Conservation (phyloP, 2,888 invertebrate genomes). For the Leptothorax acervorum region DNA sequence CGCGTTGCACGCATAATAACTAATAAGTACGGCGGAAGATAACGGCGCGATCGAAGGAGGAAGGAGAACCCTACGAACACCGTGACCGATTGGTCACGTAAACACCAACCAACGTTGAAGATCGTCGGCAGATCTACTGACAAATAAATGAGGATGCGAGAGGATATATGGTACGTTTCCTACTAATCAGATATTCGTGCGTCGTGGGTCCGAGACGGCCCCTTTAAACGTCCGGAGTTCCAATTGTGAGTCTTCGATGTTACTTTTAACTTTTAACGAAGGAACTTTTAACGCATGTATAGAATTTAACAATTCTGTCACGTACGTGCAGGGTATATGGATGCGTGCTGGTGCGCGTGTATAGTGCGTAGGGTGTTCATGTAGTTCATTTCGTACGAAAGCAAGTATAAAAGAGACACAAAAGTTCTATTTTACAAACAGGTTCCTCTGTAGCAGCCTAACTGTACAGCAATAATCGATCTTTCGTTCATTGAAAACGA, state of each 20-base stretch:
- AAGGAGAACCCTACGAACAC: conserved; percentile 18
- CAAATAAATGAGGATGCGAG: conserved; percentile 70
- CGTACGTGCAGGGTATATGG: conserved; percentile 43
- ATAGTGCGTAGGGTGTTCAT: not conserved
- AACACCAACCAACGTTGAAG: conserved; percentile 37
- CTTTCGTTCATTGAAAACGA: conserved; percentile 22
- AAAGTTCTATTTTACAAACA: conserved; percentile 1
- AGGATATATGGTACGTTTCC: conserved; percentile 75
- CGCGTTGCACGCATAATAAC: not conserved
- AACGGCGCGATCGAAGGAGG: conserved; percentile 29
- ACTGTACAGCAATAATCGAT: conserved; percentile 48
- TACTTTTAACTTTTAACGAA: conserved; percentile 44
- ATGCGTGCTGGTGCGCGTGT: not conserved
- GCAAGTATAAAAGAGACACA: conserved; percentile 4
- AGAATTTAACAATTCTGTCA: conserved; percentile 48
- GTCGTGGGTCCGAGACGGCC: conserved; percentile 16
- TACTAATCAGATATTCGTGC: conserved; percentile 73
- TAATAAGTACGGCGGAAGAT: not conserved
- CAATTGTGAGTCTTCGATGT: conserved; percentile 48
- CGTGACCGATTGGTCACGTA: conserved; percentile 1
- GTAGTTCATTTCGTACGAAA: not conserved
- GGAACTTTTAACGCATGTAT: conserved; percentile 14
- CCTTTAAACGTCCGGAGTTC: conserved; percentile 44
- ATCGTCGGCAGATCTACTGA: conserved; percentile 69
- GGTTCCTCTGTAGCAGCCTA: conserved; percentile 32